Conservation (phyloP, 1,140 invertebrate genomes). For the Littorina saxatilis region DNA sequence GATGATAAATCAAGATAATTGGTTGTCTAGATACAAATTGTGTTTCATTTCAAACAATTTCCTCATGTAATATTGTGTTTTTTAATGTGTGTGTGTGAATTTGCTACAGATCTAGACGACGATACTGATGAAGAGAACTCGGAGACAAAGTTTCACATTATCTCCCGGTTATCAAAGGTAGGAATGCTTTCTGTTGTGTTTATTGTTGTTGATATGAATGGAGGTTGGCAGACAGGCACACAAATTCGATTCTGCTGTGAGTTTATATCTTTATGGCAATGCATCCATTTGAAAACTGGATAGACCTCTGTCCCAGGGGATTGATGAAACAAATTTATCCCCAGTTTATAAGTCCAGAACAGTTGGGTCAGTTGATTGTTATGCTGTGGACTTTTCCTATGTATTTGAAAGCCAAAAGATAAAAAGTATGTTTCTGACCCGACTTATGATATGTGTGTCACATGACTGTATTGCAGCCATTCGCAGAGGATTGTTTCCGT, state of each 20-base stretch:
- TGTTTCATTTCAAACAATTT: too few relatives aligned
- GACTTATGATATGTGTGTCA: too few relatives aligned
- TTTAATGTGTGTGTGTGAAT: too few relatives aligned
- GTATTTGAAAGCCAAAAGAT: too few relatives aligned
- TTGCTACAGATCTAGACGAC: constrained; percentile 36
- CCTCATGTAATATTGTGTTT: too few relatives aligned
- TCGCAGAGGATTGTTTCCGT: constrained; percentile 60
- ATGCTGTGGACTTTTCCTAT: neutral
- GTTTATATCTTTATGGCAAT: neutral
- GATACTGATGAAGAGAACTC: constrained; percentile 40
- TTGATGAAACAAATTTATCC: neutral
- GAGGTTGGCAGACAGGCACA: too few relatives aligned
- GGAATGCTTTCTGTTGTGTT: neutral
- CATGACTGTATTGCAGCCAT: constrained; percentile 43
- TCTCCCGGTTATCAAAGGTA: constrained; percentile 59
- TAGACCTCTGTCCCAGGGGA: neutral
- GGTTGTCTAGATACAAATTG: too few relatives aligned
- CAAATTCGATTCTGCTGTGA: too few relatives aligned
- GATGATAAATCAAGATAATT: too few relatives aligned
- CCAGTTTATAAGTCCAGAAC: neutral
- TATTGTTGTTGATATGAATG: too few relatives aligned
- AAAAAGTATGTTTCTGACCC: too few relatives aligned
- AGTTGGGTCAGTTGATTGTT: neutral
- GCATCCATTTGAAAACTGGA: too few relatives aligned
- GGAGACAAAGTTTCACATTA: constrained; percentile 53